Percentiles rank a stretch among this genome's conserved stretches.
These are phyloP conservation scores for Morone saxatilis DNA, from an alignment of 2,113 vertebrate genomes.

Conservation along the genomic window DNA sequence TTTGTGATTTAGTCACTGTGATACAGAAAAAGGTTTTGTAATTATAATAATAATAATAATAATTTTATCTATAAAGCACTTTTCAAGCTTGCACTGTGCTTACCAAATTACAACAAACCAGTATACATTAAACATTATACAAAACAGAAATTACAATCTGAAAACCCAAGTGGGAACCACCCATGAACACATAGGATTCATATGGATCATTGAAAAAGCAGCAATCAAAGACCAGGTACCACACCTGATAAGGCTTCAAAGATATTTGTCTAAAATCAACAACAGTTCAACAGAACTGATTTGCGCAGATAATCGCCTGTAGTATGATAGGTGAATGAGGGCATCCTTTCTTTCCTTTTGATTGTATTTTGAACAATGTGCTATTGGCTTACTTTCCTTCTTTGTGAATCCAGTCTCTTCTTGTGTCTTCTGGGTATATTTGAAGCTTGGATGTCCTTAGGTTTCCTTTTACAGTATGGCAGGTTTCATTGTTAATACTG, in stretches of 20 bases:
- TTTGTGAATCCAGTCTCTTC: constrained; percentile 20
- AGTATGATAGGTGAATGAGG: constrained; percentile 45
- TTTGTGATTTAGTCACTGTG: no score
- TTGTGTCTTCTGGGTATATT: constrained; percentile 10
- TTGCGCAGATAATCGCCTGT: constrained; percentile 6
- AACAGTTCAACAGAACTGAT: constrained; percentile 17
- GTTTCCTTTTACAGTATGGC: constrained; percentile 28
- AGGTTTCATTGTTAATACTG: constrained; percentile 14
- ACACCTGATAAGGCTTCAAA: constrained; percentile 18
- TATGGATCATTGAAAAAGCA: no score
- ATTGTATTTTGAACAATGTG: constrained; percentile 39
- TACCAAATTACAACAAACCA: no score
- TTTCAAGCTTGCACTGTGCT: no score
- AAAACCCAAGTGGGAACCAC: no score
- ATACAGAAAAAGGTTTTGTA: no score
- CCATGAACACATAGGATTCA: no score
- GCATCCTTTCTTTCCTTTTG: constrained; percentile 50
- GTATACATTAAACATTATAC: no score
- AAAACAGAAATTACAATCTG: no score
- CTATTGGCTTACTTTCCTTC: constrained; percentile 60
- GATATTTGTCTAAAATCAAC: constrained; percentile 16
- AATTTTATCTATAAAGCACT: no score
- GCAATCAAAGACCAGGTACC: background rate
- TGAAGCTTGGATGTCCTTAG: constrained; percentile 30
- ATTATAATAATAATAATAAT: no score